Evolutionary conservation across 2,113 vertebrate genomes (phyloP).

Genomic region (Nicator chloris): DNA sequence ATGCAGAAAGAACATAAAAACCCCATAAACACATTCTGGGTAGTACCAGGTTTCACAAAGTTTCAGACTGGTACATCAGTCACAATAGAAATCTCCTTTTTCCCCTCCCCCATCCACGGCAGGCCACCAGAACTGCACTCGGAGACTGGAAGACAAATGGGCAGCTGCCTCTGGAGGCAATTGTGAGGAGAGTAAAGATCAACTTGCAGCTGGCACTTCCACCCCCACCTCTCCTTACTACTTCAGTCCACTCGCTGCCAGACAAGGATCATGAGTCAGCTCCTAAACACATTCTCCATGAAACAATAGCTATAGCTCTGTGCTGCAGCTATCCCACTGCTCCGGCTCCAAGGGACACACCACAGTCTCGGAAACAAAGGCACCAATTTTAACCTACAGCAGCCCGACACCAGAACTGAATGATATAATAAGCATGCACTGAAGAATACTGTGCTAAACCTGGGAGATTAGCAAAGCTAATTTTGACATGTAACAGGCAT

Average conservation of each 20-base stretch:
- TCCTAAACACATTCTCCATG: constrained; percentile 38
- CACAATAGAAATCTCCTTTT: neutral
- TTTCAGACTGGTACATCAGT: constrained; percentile 1
- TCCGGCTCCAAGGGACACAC: neutral
- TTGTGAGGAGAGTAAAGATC: constrained; percentile 60
- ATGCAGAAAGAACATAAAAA: neutral
- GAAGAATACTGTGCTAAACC: neutral
- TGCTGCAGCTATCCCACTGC: neutral
- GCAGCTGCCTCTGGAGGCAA: constrained; percentile 55
- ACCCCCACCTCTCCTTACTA: constrained; percentile 34
- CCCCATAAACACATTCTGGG: neutral
- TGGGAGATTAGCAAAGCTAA: neutral
- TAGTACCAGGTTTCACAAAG: neutral
- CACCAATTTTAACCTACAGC: neutral
- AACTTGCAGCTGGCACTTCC: constrained; percentile 48
- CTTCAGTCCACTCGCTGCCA: constrained; percentile 48
- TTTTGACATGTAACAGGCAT: neutral
- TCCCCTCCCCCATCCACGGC: neutral
- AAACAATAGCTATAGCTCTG: constrained; percentile 19
- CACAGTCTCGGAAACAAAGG: neutral
- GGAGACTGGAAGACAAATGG: constrained; percentile 41
- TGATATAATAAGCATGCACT: neutral
- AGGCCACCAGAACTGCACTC: neutral
- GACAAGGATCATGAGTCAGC: constrained; percentile 64
- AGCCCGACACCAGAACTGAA: neutral